Evolutionary conservation across 2,113 vertebrate genomes (phyloP).

Genomic region (Lota lota): DNA sequence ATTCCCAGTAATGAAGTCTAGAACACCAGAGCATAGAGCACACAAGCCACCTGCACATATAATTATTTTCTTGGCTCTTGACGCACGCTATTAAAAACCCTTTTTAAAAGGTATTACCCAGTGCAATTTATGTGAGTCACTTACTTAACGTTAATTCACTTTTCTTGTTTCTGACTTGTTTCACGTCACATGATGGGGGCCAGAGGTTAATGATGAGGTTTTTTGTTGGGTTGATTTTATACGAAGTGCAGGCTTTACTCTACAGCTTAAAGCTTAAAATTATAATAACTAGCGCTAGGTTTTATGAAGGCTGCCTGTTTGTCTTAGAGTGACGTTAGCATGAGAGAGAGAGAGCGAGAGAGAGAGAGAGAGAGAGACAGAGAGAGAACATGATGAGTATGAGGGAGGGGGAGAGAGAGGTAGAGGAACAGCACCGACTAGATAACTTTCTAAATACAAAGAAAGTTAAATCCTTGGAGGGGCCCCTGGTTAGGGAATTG

Average conservation of each 20-base stretch:
- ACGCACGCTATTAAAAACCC: conserved; percentile 33
- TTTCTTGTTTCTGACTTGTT: conserved; percentile 20
- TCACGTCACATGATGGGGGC: conserved; percentile 11
- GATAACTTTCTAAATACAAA: conserved; percentile 43
- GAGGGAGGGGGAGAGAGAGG: background rate
- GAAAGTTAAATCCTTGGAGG: background rate
- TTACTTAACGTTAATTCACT: conserved; percentile 24
- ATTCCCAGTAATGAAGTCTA: conserved; percentile 15
- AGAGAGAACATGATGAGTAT: background rate
- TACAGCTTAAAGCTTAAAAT: too few species aligned
- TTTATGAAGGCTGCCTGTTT: too few species aligned
- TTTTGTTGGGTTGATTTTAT: too few species aligned
- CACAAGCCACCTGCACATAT: conserved; percentile 10
- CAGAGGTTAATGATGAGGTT: conserved; percentile 37
- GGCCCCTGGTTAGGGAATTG: conserved; percentile 23
- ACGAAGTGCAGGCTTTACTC: too few species aligned
- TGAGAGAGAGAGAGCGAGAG: too few species aligned
- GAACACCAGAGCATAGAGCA: conserved; percentile 23
- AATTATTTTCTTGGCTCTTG: conserved; percentile 3
- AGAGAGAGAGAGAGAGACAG: background rate
- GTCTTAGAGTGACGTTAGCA: too few species aligned
- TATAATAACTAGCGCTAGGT: too few species aligned
- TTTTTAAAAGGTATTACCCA: conserved; percentile 2
- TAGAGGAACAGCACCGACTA: background rate
- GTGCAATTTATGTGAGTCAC: conserved; percentile 40